Conservation (phyloP, 2,888 invertebrate species). For the Drosophila mimetica region DNA sequence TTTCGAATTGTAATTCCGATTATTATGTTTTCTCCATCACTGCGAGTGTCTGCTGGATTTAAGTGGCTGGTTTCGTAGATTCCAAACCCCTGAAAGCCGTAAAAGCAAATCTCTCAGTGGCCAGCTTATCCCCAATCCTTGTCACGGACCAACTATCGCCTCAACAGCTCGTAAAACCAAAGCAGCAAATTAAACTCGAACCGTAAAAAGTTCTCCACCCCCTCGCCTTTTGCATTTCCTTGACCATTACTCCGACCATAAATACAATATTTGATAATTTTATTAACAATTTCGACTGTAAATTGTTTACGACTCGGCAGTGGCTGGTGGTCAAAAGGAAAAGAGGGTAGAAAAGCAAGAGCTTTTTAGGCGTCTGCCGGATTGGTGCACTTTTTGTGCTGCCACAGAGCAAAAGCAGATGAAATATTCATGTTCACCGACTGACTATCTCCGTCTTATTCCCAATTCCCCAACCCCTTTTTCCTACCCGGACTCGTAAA, state of each 20-base stretch:
- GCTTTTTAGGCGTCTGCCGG: conserved; percentile 70
- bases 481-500: conserved; percentile 63
- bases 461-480: conserved; percentile 30
- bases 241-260: conserved; percentile 67
- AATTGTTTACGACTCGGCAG: conserved; percentile 73
- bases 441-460: conserved; percentile 39
- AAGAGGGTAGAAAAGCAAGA: conserved; percentile 9
- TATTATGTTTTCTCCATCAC: conserved; percentile 21
- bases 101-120: neutral
- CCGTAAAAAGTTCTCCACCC: conserved; percentile 58
- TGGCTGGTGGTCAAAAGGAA: neutral
- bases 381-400: conserved; percentile 59
- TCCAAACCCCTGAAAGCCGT: neutral
- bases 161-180: conserved; percentile 79
- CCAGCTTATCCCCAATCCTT: conserved; percentile 28
- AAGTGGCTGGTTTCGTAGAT: neutral
- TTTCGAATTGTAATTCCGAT: conserved; percentile 14
- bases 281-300: conserved; percentile 79
- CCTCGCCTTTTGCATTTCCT: conserved; percentile 13
- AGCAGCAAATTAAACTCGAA: conserved; percentile 75
- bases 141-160: conserved; percentile 59
- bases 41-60: neutral
- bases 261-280: conserved; percentile 81
- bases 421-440: conserved; percentile 68
- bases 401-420: conserved; percentile 61